Base-by-base conservation (phyloP, 2,888 invertebrate genomes). In the Oscheius sp. region DNA sequence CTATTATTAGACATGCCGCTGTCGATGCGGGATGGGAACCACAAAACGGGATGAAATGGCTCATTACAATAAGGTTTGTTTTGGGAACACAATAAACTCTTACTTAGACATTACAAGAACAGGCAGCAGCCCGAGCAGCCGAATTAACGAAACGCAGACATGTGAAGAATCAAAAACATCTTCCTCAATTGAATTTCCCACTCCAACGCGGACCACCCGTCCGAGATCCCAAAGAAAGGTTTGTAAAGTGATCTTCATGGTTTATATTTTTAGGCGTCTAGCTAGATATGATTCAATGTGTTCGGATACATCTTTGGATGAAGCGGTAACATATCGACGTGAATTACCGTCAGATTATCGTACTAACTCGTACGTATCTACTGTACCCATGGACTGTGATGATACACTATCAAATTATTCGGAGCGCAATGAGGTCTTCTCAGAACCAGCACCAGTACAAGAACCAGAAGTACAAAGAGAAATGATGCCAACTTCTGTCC, bases 11-110 rank as follows among this genome's bases (percentile, higher is more conserved):
- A 63, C 51, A 24, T 70, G 71, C 32, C 70, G 76, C 9, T 76
- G 76, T 49, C 67, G 69, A 47, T 76, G 76, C 26, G 73, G 74
- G 14, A 49, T 45, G 8, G 76, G 76, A 66, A 64, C 68, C 30
- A 67, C 72, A 44, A 49, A 66, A 32, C 36, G 73, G 2, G 74
- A 76, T 33, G 71, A 74, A 38, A 63, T 68, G 17, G 69, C 67
- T 8, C 54, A 69, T 20, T 73, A 41, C 28, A 41, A 26, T 14
- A 59, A 41, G 22, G 54, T 54, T 12, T 3, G 26, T 32, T 4
- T 32, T 33, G 47, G 14, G 20, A 24, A 24, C 12, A 24, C 22
- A 5, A 5, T 3, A 22, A 47, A 3, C 5, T 22, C 12, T 22
- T 47, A 6, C 12, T 47, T 47, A 47, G 33, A 54, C 32, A 12